A percentile compares a stretch with the other conserved stretches of the same genome.
Conservation (phyloP, 2,113 vertebrate species). For the Thalassoma bifasciatum region DNA sequence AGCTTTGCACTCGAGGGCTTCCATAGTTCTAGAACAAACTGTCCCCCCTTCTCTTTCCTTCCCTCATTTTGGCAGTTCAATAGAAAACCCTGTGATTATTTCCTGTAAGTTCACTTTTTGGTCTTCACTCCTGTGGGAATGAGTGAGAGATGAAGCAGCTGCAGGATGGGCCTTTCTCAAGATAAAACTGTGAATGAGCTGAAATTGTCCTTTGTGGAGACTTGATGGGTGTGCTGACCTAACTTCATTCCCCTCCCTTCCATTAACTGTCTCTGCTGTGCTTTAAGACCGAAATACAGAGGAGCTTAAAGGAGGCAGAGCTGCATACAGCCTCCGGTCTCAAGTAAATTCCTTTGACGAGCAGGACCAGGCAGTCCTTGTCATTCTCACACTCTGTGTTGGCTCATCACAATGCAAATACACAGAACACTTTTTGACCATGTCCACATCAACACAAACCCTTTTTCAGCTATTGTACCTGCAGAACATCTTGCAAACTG, state of each 20-base stretch:
- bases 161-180: conserved; percentile 43
- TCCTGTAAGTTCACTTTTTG: conserved; percentile 60
- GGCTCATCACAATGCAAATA: conserved; percentile 15
- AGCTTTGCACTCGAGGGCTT: conserved; percentile 32
- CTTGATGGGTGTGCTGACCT: conserved; percentile 73
- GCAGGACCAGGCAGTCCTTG: conserved; percentile 30
- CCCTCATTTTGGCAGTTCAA: conserved; percentile 36
- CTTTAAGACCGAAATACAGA: conserved; percentile 53
- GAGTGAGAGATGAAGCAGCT: conserved; percentile 45
- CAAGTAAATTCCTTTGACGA: conserved; percentile 53
- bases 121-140: conserved; percentile 42
- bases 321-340: conserved; percentile 62
- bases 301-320: conserved; percentile 53
- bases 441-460: conserved; percentile 6
- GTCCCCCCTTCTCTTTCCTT: not conserved
- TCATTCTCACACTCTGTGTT: not conserved
- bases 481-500: conserved; percentile 6
- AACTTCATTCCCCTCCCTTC: conserved; percentile 52
- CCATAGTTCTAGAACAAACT: conserved; percentile 43
- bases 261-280: conserved; percentile 50
- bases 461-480: conserved; percentile 24
- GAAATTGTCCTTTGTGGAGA: conserved; percentile 69
- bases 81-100: conserved; percentile 46
- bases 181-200: conserved; percentile 68
- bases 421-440: conserved; percentile 19